Percentiles rank a stretch among this genome's conserved stretches.
Conservation (phyloP, 1,140 invertebrate genomes). For the Zaprionus ornatus region DNA sequence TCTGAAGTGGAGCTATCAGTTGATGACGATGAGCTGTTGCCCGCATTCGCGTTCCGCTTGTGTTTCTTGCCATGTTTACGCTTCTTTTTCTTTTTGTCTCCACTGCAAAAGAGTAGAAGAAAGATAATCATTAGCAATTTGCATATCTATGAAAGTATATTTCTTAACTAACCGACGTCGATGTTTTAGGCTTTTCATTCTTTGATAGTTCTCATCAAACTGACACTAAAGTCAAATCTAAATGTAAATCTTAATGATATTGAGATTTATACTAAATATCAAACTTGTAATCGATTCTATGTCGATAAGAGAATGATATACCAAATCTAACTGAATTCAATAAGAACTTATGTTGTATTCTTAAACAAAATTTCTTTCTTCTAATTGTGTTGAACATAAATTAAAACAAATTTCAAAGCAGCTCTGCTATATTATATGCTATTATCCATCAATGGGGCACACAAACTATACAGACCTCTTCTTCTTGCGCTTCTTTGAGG, state of each 20-base stretch:
- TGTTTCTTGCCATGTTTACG: slow-evolving; percentile 87
- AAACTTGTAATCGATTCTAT: not conserved
- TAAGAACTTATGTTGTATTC: not conserved
- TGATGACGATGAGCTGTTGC: slow-evolving; percentile 63
- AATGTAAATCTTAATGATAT: not conserved
- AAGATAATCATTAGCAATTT: not conserved
- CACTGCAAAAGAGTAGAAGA: not conserved
- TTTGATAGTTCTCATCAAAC: not conserved
- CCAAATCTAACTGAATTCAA: not conserved
- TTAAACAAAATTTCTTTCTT: not conserved
- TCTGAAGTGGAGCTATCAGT: slow-evolving; percentile 77
- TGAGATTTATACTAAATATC: not conserved
- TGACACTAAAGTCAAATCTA: not conserved
- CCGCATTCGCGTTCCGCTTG: slow-evolving; percentile 82
- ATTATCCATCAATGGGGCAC: not conserved
- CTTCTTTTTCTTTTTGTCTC: slow-evolving; percentile 85
- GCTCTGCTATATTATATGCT: not conserved
- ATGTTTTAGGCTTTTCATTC: slow-evolving; percentile 3
- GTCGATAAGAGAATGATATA: not conserved
- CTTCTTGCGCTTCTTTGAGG: slow-evolving; percentile 75
- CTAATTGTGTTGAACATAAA: not conserved
- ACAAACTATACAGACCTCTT: slow-evolving; percentile 57
- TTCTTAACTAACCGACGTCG: slow-evolving; percentile 1
- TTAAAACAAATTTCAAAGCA: not conserved
- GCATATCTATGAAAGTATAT: not conserved